Percentiles rank a stretch among this genome's conserved stretches.
These are phyloP conservation scores for Polydrusus cervinus DNA, from an alignment of 2,888 invertebrate species.

Conservation along the genomic window DNA sequence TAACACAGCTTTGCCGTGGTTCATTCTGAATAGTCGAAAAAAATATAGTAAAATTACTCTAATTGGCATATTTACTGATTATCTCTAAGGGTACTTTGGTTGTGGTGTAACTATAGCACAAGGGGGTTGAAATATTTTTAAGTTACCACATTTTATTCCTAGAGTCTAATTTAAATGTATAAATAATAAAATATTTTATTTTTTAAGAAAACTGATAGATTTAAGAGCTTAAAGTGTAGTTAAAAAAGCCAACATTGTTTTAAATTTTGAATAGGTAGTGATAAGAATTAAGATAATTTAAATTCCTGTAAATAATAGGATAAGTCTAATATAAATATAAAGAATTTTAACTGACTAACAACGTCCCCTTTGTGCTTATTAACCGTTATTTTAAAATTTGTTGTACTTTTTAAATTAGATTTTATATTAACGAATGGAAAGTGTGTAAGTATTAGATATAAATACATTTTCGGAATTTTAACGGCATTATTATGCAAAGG, in stretches of 20 bases:
- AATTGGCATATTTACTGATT: slow-evolving; percentile 13
- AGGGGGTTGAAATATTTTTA: slow-evolving; percentile 46
- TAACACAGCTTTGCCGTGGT: neutral
- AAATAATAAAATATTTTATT: slow-evolving; percentile 41
- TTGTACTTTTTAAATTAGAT: slow-evolving; percentile 58
- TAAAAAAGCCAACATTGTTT: slow-evolving; percentile 33
- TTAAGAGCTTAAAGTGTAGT: slow-evolving; percentile 46
- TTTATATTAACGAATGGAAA: slow-evolving; percentile 58
- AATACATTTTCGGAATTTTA: slow-evolving; percentile 15
- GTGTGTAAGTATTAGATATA: slow-evolving; percentile 32
- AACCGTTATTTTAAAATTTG: slow-evolving; percentile 39
- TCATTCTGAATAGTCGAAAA: too few species aligned
- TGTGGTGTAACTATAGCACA: slow-evolving; percentile 44
- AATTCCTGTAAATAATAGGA: slow-evolving; percentile 47
- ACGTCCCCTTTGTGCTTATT: slow-evolving; percentile 48
- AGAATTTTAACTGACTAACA: slow-evolving; percentile 15
- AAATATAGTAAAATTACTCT: slow-evolving; percentile 4
- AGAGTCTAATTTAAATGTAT: slow-evolving; percentile 27
- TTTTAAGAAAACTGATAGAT: slow-evolving; percentile 39
- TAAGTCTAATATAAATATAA: slow-evolving; percentile 37
- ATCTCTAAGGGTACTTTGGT: slow-evolving; percentile 37
- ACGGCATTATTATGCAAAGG: slow-evolving; percentile 32
- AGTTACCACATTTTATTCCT: slow-evolving; percentile 25
- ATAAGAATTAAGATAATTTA: slow-evolving; percentile 46
- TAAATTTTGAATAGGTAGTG: slow-evolving; percentile 49